Evolutionary conservation across 2,113 vertebrate genomes (phyloP).

Genomic region (Bothrops jararaca): DNA sequence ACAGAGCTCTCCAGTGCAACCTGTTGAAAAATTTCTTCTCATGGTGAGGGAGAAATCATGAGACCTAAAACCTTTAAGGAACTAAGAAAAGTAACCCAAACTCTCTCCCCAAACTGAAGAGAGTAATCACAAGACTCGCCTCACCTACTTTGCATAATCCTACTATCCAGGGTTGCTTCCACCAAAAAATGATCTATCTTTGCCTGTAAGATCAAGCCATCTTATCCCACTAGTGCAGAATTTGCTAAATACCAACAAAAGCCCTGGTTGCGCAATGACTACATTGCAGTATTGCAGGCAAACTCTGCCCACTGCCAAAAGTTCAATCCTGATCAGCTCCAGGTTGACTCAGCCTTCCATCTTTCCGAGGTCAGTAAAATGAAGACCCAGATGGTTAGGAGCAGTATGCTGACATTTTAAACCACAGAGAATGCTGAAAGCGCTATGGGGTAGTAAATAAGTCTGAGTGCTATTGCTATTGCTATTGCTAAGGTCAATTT

Average conservation of each 20-base stretch:
- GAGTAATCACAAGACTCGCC: neutral
- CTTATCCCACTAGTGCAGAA: neutral
- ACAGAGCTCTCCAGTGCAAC: neutral
- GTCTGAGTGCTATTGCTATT: neutral
- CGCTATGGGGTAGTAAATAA: neutral
- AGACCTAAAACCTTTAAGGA: neutral
- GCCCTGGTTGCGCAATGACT: neutral
- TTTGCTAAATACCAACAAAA: neutral
- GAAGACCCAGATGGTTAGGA: neutral
- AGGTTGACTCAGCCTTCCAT: neutral
- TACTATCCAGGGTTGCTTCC: neutral
- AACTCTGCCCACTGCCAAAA: neutral
- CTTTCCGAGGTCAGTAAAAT: neutral
- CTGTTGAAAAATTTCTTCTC: neutral
- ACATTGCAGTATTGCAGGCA: neutral
- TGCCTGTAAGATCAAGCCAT: neutral
- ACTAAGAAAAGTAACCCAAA: neutral
- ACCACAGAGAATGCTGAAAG: neutral
- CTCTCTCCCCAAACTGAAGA: neutral
- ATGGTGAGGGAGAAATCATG: neutral
- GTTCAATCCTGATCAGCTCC: neutral
- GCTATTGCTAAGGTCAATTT: neutral
- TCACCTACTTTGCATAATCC: neutral
- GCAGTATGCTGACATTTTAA: neutral
- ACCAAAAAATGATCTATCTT: neutral